phyloP scores from a whole-genome alignment of 2,113 vertebrate genomes.

The Chamaetylas fuelleborni region DNA sequence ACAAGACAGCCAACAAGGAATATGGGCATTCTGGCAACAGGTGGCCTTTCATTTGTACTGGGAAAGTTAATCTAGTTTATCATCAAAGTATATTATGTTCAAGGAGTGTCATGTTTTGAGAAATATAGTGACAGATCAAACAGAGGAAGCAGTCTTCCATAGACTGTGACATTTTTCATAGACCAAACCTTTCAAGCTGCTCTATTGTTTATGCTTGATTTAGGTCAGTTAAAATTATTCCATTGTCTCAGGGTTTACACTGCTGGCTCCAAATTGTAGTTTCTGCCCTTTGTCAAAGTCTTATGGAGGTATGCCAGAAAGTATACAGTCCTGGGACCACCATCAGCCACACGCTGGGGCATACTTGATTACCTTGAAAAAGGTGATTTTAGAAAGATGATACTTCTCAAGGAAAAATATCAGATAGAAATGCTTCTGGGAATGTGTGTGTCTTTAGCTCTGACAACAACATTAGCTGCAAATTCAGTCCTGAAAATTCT shows the following conservation, averaged over 20 bases:
- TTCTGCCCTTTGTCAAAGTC: constrained; percentile 32
- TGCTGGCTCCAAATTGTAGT: constrained; percentile 42
- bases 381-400: constrained; percentile 9
- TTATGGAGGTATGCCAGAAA: background rate
- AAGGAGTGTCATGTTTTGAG: constrained; percentile 80
- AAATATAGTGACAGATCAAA: constrained; percentile 79
- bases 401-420: constrained; percentile 17
- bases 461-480: constrained; percentile 19
- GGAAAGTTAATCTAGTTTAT: constrained; percentile 87
- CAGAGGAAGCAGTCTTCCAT: constrained; percentile 73
- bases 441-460: background rate
- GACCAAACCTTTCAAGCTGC: constrained; percentile 67
- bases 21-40: constrained; percentile 84
- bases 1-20: constrained; percentile 84
- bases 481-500: constrained; percentile 18
- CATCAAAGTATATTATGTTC: constrained; percentile 83
- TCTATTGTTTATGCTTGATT: constrained; percentile 74
- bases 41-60: constrained; percentile 84
- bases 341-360: background rate
- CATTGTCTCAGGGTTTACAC: constrained; percentile 50
- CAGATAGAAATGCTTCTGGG: background rate
- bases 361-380: background rate
- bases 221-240: constrained; percentile 58
- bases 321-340: background rate
- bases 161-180: constrained; percentile 73